Base-by-base conservation (phyloP, 2,888 invertebrate genomes). In the Acrobasis suavella region DNA sequence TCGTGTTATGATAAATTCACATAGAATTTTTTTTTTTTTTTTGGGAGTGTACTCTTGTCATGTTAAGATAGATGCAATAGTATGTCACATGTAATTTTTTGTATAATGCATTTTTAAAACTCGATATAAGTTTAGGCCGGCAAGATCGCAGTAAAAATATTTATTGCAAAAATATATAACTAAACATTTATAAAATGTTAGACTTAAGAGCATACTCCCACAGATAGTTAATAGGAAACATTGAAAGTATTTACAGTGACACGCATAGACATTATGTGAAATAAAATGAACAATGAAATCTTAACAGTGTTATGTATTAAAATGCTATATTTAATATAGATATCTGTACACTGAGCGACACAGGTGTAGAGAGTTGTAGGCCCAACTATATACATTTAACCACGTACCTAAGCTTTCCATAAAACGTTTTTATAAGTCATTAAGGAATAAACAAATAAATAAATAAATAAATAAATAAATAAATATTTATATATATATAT, bases 291-390 rank as follows among this genome's bases (percentile, higher is more conserved):
- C 16, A 62, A 67, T 73, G 72, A 65, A 73, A 69, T 71, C 63
- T 74, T 73, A 71, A 66, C 39, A 71, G 65, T 71, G 70, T 66
- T 66, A 68, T 67, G 72, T 71, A 71, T 71, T 72, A 70, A 65
- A 60, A 63, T 63, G 61, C 62, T 59, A 65, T 72, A 73, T 70
- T 77, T 72, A 73, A 74, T 70, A 76, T 80, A 83, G 69, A 74
- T 79, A 77, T 77, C 83, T 87, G 81, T 87, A 89, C 86, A 89
- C 76, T 90, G 89, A 89, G 90, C 89, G 87, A 87, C 87, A 85
- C 89, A 89, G 89, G 89, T 89, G 89, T 87, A 83, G 82, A 83
- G 73, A 78, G 74, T 77, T 74, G 80, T 84, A 85, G 83, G 86
- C 82, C 78, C 76, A 74, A 78, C 72, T 88, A 89, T 87, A 76